Evolutionary conservation across 2,113 vertebrate species (phyloP), one percentile per base, ranked within the genome.

Genomic region (Mugil cephalus): DNA sequence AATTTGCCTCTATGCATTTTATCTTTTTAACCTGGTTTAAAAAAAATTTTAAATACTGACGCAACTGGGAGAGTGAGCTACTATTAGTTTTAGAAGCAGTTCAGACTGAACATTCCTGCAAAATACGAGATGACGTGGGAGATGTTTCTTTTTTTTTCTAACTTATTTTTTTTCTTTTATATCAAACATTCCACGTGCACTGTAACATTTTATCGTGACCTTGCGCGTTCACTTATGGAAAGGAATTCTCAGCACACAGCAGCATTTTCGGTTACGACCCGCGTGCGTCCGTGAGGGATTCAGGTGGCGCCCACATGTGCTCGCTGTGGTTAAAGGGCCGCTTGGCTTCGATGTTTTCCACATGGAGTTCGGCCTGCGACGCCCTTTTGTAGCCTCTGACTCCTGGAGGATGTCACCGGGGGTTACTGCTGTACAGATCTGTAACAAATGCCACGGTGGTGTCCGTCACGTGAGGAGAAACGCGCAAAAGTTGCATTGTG

Each of bases 1-100:
- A 0, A 34, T 85, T 80, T 72, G 45, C 51, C 42, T 71, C 67
- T 80, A 56, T 88, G 82, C 79, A 80, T 83, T 69, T 69, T 9
- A 68, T 73, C 42, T 60, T 80, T 66, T 55, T 39, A 1, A 8
- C 11, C 43, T 39, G 10, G 34, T 35, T 67, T 76, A 70, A n/a
- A n/a, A n/a, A n/a, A n/a, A n/a, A n/a, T n/a, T 63, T 14, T 40
- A 13, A 40, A 3, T 4, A 43, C 4, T 24, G 59, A 79, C 58
- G 15, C 48, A 63, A 15, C 1, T 61, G 77, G 67, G 82, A 76
- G 74, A 62, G n/a, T 0, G 3, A 62, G 64, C 21, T 51, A 10
- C 39, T 14, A 42, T 55, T 8, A 4, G 55, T 64, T 18, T 36
- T 7, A 10, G 34, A 24, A 15, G 24, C 48, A 3, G 62, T 56